Evolutionary conservation across 2,797 vertebrate genomes (phyloP), one percentile per base, ranked within the genome.

Genomic region (Bryconaethiops microstoma): DNA sequence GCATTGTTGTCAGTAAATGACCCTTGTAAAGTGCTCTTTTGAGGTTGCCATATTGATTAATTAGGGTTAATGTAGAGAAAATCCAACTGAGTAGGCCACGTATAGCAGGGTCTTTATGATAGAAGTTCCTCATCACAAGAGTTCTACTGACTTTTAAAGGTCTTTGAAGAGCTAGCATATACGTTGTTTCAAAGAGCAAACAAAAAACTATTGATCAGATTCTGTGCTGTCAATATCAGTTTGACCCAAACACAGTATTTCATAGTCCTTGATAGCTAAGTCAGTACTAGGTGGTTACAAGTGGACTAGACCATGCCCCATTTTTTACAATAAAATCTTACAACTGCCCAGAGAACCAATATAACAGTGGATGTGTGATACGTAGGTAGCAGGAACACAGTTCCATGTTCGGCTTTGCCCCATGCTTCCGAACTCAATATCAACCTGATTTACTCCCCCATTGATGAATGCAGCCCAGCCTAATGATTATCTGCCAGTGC

Each of bases 401-500:
- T 48, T n/a, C 17, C 54, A 59, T 77, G 57, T 64, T 71, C 29
- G 54, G 59, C 35, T 57, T 65, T 63, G 62, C 87, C 80, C 86
- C 85, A 91, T 82, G 86, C 84, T n/a, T 85, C 83, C 84, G 80
- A 88, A 88, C 87, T 92, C 90, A 39, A 91, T 92, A 91, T 64
- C 88, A 92, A 91, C 86, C 90, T 90, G 89, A 93, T 92, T 92
- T 92, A 88, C 88, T 90, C 86, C 89, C 79, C 80, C 87, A 92
- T 87, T 92, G 92, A 92, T 88, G 88, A 88, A 86, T 87, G 88
- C 89, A 86, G 85, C 85, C 88, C 87, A 90, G 87, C 82, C 80
- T 93, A 94, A 93, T 90, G 93, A 94, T 94, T 93, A 92, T 93
- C 89, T 93, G 93, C 88, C 94, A 94, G 82, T 79, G 86, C 87